phyloP scores from a whole-genome alignment of 2,888 invertebrate species.

The Drosophila kanekoi region DNA sequence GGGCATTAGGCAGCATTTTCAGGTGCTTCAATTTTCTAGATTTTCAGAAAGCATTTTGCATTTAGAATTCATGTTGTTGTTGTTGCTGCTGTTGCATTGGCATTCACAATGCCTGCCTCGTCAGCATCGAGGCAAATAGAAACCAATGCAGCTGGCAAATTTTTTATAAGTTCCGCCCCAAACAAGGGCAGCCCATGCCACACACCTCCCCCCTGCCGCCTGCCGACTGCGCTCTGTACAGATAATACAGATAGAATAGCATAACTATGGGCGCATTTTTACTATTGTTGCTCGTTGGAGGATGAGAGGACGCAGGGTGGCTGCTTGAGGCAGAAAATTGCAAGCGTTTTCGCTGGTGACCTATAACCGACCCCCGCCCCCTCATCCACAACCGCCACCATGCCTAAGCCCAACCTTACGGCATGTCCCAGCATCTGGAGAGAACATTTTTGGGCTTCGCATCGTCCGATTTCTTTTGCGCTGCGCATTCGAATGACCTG shows the following conservation, averaged over 20 bases:
- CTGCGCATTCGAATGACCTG: slow-evolving; percentile 77
- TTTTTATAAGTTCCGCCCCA: not conserved
- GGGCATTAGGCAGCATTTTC: not conserved
- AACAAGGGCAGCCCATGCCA: not conserved
- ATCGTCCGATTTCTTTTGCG: slow-evolving; percentile 24
- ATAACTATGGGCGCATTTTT: slow-evolving; percentile 29
- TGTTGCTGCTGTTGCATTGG: slow-evolving; percentile 17
- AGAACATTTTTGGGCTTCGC: not conserved
- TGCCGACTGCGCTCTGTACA: not conserved
- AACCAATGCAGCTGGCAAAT: not conserved
- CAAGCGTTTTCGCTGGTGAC: not conserved
- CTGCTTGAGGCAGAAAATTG: slow-evolving; percentile 5
- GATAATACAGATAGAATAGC: slow-evolving; percentile 21
- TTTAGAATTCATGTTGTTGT: slow-evolving; percentile 19
- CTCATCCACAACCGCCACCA: too few relatives aligned
- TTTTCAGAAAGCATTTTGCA: slow-evolving; percentile 12
- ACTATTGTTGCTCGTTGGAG: slow-evolving; percentile 6
- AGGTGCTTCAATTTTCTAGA: too few relatives aligned
- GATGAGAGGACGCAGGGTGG: too few relatives aligned
- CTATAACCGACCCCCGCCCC: not conserved
- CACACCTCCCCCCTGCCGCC: not conserved
- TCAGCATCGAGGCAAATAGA: slow-evolving; percentile 4
- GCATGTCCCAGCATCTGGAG: too few relatives aligned
- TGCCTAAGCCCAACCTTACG: too few relatives aligned
- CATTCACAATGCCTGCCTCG: slow-evolving; percentile 1